Base-by-base conservation (phyloP, 2,797 vertebrate genomes). In the Cuniculus paca region DNA sequence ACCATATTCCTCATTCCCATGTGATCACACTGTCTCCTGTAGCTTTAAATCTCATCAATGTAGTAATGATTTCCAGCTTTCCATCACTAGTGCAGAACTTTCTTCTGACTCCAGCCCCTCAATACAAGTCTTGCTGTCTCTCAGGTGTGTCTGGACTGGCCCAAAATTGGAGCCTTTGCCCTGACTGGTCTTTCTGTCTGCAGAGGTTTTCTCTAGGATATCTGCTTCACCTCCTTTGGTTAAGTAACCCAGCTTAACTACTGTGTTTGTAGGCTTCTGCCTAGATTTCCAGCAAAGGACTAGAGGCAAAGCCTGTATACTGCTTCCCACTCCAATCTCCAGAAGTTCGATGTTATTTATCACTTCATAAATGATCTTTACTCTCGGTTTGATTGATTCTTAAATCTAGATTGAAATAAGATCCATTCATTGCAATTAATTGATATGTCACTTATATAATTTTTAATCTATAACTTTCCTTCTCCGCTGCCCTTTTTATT, bases 381-480 rank as follows among this genome's bases (percentile, higher is more conserved):
- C 31, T 36, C 28, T 89, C 84, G 50, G 2, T 68, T 28, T 77
- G 17, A 58, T 70, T 56, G 72, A 70, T 68, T 50, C n/a, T 86
- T n/a, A 31, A 61, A 61, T 94, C 28, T 80, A 42, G 28, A 48
- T 61, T 78, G 5, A 79, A 90, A 50, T 72, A 86, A 72, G 72
- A 86, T 86, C 17, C 28, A 54, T 63, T n/a, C 60, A 52, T 28
- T 39, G n/a, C 39, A 11, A 20, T 34, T 70, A 45, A 72, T 63
- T 22, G 50, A 42, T 78, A 8, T 50, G 6, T 19, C 20, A n/a
- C n/a, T 56, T 94, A 22, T 31, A 28, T 85, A 42, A 8, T 24
- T 52, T 79, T 68, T 39, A 70, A 60, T 72, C 19, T 56, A 3
- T 39, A 70, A 17, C 17, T 39, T 42, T 28, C 34, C 39, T 7